These are phyloP conservation scores for Philopotamus ludificatus DNA, from an alignment of 1,140 invertebrate species.

Conservation along the genomic window DNA sequence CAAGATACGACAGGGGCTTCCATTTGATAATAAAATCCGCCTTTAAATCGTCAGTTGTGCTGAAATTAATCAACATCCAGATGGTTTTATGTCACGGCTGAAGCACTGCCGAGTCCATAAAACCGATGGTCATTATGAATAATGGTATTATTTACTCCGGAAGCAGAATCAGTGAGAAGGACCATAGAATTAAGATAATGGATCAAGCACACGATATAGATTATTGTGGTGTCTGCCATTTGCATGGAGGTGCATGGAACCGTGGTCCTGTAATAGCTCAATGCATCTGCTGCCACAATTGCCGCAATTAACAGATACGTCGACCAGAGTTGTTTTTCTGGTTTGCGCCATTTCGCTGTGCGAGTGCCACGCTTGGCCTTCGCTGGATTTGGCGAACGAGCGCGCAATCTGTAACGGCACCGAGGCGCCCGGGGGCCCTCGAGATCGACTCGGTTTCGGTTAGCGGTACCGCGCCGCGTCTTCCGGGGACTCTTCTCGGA, in stretches of 20 bases:
- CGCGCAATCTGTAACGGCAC: conserved; percentile 17
- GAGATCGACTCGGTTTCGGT: conserved; percentile 7
- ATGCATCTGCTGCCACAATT: background rate
- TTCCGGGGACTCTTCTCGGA: background rate
- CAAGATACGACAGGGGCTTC: too few species aligned
- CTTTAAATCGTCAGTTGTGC: too few species aligned
- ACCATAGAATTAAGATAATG: background rate
- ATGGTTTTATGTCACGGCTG: too few species aligned
- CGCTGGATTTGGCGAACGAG: conserved; percentile 17
- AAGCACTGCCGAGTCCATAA: background rate
- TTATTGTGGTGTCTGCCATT: too few species aligned
- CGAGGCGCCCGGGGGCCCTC: conserved; percentile 5
- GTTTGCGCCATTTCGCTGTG: background rate
- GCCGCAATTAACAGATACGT: background rate
- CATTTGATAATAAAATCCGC: too few species aligned
- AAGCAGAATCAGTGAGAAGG: too few species aligned
- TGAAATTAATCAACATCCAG: too few species aligned
- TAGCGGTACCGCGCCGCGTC: conserved; percentile 9
- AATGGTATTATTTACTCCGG: too few species aligned
- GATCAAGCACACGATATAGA: background rate
- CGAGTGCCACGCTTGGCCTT: background rate
- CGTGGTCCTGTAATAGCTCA: background rate
- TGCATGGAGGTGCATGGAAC: too few species aligned
- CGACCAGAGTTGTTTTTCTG: conserved; percentile 10
- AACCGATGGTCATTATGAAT: background rate